Evolutionary conservation across 2,797 vertebrate genomes (phyloP).

Genomic region (Acipenser ruthenus): DNA sequence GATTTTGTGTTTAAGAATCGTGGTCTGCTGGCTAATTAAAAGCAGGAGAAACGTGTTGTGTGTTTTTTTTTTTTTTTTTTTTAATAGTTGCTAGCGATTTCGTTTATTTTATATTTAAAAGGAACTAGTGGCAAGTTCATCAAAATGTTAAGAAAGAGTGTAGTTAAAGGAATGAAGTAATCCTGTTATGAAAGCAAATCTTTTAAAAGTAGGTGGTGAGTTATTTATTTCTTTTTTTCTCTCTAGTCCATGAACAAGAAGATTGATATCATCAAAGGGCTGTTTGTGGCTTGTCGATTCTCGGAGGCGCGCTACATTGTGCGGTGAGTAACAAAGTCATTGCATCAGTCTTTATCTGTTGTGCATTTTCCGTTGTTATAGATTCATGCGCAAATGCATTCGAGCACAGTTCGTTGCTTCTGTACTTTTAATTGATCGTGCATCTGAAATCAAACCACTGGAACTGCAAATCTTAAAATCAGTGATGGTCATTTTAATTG

Average conservation of each 20-base stretch:
- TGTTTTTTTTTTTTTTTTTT: too few relatives aligned
- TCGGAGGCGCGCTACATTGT: conserved; percentile 83
- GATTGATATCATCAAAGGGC: conserved; percentile 84
- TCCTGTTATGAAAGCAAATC: too few relatives aligned
- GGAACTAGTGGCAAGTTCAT: too few relatives aligned
- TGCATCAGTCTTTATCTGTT: neutral
- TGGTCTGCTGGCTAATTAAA: too few relatives aligned
- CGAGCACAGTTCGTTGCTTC: conserved; percentile 5
- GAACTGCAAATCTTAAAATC: too few relatives aligned
- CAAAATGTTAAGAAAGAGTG: too few relatives aligned
- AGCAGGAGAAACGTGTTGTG: too few relatives aligned
- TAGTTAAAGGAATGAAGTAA: too few relatives aligned
- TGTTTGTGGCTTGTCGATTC: conserved; percentile 84
- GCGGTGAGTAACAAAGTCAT: conserved; percentile 51
- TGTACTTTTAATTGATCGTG: neutral
- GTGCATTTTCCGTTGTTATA: conserved; percentile 10
- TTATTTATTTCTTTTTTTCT: conserved; percentile 32
- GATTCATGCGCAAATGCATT: neutral
- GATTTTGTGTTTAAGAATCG: too few relatives aligned
- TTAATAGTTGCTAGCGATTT: too few relatives aligned
- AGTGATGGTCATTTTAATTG: conserved; percentile 20
- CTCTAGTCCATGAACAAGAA: conserved; percentile 83
- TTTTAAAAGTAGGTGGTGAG: conserved; percentile 57
- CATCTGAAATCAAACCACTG: too few relatives aligned
- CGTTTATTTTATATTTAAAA: too few relatives aligned